These are phyloP conservation scores for Brachionus asplanchnoidis DNA, from an alignment of 1,140 invertebrate genomes.

Conservation along the genomic window DNA sequence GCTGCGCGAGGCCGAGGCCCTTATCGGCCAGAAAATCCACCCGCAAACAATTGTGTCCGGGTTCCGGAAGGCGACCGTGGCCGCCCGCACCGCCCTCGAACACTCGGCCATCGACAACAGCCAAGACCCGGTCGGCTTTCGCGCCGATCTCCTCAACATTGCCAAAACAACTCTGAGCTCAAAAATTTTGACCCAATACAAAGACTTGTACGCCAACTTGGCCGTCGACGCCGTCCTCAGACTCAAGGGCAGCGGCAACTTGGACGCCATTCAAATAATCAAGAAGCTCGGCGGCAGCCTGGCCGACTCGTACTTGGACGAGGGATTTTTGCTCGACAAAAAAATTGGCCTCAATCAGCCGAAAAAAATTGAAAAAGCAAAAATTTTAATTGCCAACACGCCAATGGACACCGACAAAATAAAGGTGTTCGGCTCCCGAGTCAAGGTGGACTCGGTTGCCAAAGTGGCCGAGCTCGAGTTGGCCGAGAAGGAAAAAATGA, in stretches of 20 bases:
- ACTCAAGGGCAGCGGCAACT: constrained; percentile 75
- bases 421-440: constrained; percentile 92
- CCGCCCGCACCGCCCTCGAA: constrained; percentile 75
- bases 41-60: constrained; percentile 95
- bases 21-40: constrained; percentile 89
- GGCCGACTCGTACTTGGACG: constrained; percentile 91
- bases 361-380: constrained; percentile 81
- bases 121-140: constrained; percentile 70
- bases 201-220: constrained; percentile 89
- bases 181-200: constrained; percentile 94
- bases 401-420: constrained; percentile 99
- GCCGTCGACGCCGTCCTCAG: constrained; percentile 90
- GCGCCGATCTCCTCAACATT: constrained; percentile 88
- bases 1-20: constrained; percentile 85
- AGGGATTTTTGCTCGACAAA: constrained; percentile 93
- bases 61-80: constrained; percentile 78
- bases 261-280: constrained; percentile 94
- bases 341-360: constrained; percentile 86
- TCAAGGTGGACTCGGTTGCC: constrained; percentile 92
- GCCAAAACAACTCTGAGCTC: constrained; percentile 94
- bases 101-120: constrained; percentile 73
- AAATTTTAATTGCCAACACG: constrained; percentile 98
- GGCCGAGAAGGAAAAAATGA: constrained; percentile 99
- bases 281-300: constrained; percentile 88
- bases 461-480: constrained; percentile 96